These are phyloP conservation scores for Bostrychus sinensis DNA, from an alignment of 2,113 vertebrate species.

Conservation along the genomic window DNA sequence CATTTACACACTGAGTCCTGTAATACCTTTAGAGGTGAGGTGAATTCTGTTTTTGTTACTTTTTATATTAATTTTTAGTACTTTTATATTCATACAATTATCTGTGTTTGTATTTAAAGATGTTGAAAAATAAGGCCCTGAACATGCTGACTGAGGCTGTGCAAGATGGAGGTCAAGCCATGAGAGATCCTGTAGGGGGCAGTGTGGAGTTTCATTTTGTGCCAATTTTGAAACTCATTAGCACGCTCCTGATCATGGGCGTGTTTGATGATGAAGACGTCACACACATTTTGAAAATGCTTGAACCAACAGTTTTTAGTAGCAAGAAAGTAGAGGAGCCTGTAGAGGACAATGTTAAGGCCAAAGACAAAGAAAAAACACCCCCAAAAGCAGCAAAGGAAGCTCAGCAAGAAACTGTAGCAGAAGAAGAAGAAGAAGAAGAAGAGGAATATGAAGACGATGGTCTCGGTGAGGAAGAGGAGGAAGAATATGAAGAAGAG, in stretches of 20 bases:
- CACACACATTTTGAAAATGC: conserved; percentile 86
- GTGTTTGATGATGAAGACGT: conserved; percentile 88
- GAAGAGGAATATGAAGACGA: conserved; percentile 74
- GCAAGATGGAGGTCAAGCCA: conserved; percentile 88
- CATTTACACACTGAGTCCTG: conserved; percentile 85
- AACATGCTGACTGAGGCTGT: conserved; percentile 92
- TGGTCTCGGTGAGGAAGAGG: conserved; percentile 66
- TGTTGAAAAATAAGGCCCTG: conserved; percentile 85
- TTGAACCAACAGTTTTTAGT: conserved; percentile 89
- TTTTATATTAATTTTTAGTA: neutral
- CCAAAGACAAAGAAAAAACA: conserved; percentile 47
- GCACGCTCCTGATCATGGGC: conserved; percentile 92
- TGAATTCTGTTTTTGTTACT: neutral
- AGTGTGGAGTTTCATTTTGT: conserved; percentile 95
- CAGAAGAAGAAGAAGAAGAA: conserved; percentile 33
- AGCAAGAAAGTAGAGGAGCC: conserved; percentile 66
- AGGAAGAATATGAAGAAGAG: conserved; percentile 65
- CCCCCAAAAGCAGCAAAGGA: conserved; percentile 48
- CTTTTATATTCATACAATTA: conserved; percentile 1
- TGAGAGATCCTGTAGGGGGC: conserved; percentile 93
- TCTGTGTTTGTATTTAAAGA: conserved; percentile 67
- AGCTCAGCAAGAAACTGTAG: conserved; percentile 52
- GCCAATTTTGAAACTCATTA: conserved; percentile 92
- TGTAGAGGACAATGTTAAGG: conserved; percentile 46
- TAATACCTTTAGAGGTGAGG: conserved; percentile 83